Percentiles rank a stretch among this genome's conserved stretches.
Conservation (phyloP, 2,888 invertebrate genomes). For the Xestoiulus laeticollis region DNA sequence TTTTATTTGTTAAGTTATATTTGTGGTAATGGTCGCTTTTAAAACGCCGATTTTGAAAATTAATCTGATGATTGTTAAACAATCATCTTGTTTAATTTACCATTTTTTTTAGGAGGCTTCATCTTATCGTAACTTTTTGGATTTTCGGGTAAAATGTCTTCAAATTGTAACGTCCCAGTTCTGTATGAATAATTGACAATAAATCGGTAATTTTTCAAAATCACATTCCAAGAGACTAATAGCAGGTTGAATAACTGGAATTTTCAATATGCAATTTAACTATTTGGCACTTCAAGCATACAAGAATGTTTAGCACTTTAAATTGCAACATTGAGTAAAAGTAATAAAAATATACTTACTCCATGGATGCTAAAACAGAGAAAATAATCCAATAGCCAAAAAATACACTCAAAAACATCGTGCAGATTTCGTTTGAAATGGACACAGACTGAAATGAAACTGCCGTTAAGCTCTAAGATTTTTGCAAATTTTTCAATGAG, state of each 20-base stretch:
- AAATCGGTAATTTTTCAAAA: neutral
- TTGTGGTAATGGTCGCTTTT: too few relatives aligned
- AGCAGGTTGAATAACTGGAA: too few relatives aligned
- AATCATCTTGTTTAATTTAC: too few relatives aligned
- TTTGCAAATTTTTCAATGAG: too few relatives aligned
- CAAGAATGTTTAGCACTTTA: too few relatives aligned
- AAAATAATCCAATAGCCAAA: neutral
- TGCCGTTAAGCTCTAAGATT: too few relatives aligned
- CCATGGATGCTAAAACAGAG: neutral
- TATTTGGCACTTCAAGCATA: too few relatives aligned
- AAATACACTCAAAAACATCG: neutral
- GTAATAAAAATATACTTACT: neutral
- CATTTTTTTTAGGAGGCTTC: conserved; percentile 79
- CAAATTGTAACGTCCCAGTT: conserved; percentile 56
- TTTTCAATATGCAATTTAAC: too few relatives aligned
- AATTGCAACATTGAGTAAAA: too few relatives aligned
- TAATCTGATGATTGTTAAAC: too few relatives aligned
- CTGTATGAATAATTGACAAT: neutral
- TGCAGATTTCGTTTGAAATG: neutral
- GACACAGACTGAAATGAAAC: neutral
- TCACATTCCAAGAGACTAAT: too few relatives aligned
- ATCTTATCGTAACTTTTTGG: conserved; percentile 86
- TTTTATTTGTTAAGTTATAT: neutral
- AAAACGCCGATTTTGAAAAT: too few relatives aligned
- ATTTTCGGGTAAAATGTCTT: conserved; percentile 84